A percentile compares a stretch with the other conserved stretches of the same genome.
Evolutionary conservation across 1,140 invertebrate species (phyloP).

Genomic region (Anagrus nilaparvatae): DNA sequence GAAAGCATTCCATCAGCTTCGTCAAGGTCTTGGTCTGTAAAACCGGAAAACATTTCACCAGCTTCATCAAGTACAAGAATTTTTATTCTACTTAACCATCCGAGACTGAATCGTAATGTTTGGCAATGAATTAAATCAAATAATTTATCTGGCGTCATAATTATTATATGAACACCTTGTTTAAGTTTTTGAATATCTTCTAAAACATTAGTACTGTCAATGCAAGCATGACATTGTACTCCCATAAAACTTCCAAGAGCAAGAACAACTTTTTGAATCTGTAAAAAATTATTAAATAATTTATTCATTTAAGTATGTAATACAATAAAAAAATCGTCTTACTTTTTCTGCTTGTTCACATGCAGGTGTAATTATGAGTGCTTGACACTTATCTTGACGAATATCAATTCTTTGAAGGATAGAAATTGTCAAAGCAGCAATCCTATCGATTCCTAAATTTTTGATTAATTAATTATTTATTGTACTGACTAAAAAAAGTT

Average conservation of each 20-base stretch:
- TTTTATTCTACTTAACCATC: constrained; percentile 90
- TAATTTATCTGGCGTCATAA: constrained; percentile 93
- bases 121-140: constrained; percentile 97
- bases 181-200: constrained; percentile 98
- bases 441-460: constrained; percentile 99
- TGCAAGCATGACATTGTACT: constrained; percentile 99
- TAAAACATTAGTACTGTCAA: constrained; percentile 98
- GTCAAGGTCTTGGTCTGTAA: constrained; percentile 99
- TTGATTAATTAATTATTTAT: too few relatives aligned
- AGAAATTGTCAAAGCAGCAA: constrained; percentile 95
- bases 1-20: constrained; percentile 99
- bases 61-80: constrained; percentile 98
- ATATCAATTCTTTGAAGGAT: constrained; percentile 91
- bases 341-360: constrained; percentile 95
- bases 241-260: too few relatives aligned
- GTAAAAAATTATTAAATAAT: too few relatives aligned
- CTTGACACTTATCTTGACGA: constrained; percentile 89
- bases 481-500: too few relatives aligned
- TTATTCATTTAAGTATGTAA: too few relatives aligned
- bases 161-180: constrained; percentile 97
- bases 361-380: constrained; percentile 89
- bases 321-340: too few relatives aligned
- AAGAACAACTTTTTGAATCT: too few relatives aligned
- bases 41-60: constrained; percentile 98
- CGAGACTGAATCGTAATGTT: constrained; percentile 85